Evolutionary conservation across 2,888 invertebrate genomes (phyloP), one percentile per base, ranked within the genome.

Genomic region (Agrochola circellaris): DNA sequence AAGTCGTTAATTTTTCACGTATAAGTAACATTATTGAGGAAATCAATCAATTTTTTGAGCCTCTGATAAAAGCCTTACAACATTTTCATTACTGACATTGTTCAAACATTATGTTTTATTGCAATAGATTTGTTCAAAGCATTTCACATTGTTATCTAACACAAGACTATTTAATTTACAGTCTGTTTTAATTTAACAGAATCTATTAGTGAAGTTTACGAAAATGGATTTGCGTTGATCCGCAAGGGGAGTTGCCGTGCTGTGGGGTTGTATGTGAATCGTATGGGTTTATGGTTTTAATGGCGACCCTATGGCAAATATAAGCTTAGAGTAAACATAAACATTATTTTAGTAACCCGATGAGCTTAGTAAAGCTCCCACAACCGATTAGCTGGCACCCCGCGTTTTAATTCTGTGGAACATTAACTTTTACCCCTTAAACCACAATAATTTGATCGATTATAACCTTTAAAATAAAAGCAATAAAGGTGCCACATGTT

Each of bases 311-410:
- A 89, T 87, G 89, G 85, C 89, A 88, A 90, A 91, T 88, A 93
- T 93, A 94, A 94, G 94, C 95, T 92, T 90, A 90, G 86, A 91
- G 93, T 92, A 95, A 96, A 96, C 92, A 96, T 93, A 95, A 96
- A 96, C 96, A 96, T 96, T 96, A 95, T 96, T 96, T 92, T 94
- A 95, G 96, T 96, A 96, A 96, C 93, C 92, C 94, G 96, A 96
- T 95, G 93, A 96, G 95, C 95, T 95, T 93, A 94, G 90, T 88
- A 89, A 89, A 91, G 91, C 73, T 94, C 95, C 94, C 95, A 94
- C 93, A 92, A 91, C 90, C 93, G 95, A 95, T 96, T 95, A 95
- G 90, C 88, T 84, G 26, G 75, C 87, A 87, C 93, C 94, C 93
- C 90, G 84, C 83, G 89, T 90, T 81, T 88, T 79, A 76, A 77